Conservation (phyloP, 2,797 vertebrate species). For the Liasis olivaceus region DNA sequence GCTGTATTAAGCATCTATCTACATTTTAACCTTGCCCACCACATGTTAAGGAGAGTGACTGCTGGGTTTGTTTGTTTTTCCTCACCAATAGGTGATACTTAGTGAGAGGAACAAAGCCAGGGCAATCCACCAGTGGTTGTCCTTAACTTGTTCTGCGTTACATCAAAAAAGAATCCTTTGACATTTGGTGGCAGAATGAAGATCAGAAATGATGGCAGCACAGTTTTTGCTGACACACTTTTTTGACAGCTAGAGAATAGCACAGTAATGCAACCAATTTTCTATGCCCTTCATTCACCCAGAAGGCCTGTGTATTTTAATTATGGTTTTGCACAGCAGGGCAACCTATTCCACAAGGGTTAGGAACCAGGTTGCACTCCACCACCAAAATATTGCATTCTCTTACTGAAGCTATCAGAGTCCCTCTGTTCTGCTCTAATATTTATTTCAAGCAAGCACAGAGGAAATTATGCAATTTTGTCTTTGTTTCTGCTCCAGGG, state of each 20-base stretch:
- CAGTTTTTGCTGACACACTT: background rate
- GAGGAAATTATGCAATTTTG: conserved; percentile 63
- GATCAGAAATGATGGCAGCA: background rate
- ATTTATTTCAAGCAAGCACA: conserved; percentile 45
- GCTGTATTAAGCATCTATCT: background rate
- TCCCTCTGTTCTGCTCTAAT: conserved; percentile 30
- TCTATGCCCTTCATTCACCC: background rate
- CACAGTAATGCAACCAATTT: background rate
- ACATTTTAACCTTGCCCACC: background rate
- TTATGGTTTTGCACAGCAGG: background rate
- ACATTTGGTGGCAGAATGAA: background rate
- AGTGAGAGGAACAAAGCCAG: background rate
- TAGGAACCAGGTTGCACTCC: background rate
- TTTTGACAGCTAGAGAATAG: background rate
- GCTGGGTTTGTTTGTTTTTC: background rate
- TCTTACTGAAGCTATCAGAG: background rate
- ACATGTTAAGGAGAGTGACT: background rate
- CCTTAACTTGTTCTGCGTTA: background rate
- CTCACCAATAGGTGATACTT: background rate
- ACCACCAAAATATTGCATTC: conserved; percentile 14
- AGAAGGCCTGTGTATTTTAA: background rate
- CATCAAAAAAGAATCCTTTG: background rate
- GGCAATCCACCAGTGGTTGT: background rate
- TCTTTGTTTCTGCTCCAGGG: conserved; percentile 65
- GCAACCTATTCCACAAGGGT: background rate